Conservation (phyloP, 2,797 vertebrate genomes). For the Artibeus lituratus region DNA sequence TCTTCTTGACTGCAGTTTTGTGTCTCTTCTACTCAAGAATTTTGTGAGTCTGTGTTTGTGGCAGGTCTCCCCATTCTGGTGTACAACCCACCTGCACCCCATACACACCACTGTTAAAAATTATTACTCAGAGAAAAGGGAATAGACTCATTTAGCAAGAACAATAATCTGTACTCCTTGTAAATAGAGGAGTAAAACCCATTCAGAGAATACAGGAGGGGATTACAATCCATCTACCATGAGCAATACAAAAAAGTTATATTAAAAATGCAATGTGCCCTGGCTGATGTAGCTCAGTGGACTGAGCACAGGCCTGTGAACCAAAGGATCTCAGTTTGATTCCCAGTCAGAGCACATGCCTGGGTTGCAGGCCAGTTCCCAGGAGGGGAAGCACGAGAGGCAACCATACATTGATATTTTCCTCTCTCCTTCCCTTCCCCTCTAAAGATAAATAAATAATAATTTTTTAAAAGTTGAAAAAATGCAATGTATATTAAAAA, state of each 20-base stretch:
- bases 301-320: too few relatives aligned
- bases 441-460: too few relatives aligned
- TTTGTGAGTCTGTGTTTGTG: fast-evolving
- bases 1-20: background rate
- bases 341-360: too few relatives aligned
- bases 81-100: background rate
- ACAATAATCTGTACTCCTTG: background rate
- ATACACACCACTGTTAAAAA: background rate
- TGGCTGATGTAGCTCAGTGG: too few relatives aligned
- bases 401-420: too few relatives aligned
- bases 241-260: background rate
- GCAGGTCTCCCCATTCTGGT: background rate
- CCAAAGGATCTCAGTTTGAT: too few relatives aligned
- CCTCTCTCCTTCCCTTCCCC: too few relatives aligned
- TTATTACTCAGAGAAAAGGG: background rate
- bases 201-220: background rate
- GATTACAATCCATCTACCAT: background rate
- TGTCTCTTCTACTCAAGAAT: background rate
- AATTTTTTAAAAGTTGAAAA: background rate
- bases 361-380: too few relatives aligned
- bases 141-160: background rate
- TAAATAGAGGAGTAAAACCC: background rate
- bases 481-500: background rate
- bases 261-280: background rate
- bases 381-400: too few relatives aligned